Conservation (phyloP, 2,113 vertebrate species). For the Trinectes maculatus region DNA sequence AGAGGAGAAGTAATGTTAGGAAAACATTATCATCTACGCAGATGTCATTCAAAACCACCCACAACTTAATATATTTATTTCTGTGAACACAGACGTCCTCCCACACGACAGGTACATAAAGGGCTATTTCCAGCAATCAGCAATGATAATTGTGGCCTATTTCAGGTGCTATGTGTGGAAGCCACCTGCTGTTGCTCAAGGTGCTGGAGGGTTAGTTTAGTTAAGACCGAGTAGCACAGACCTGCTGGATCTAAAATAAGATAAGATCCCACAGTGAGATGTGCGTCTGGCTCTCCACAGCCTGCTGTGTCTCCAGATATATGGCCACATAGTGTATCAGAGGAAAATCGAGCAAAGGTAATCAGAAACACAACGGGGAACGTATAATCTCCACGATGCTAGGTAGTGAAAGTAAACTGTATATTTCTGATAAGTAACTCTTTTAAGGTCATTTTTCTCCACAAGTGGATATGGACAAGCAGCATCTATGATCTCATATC, state of each 20-base stretch:
- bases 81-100: neutral
- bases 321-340: constrained; percentile 31
- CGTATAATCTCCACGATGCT: constrained; percentile 15
- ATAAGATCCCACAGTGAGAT: constrained; percentile 26
- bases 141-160: neutral
- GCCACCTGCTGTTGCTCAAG: constrained; percentile 4
- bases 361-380: constrained; percentile 45
- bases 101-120: neutral
- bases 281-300: constrained; percentile 6
- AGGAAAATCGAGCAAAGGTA: constrained; percentile 31
- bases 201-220: constrained; percentile 13
- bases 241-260: constrained; percentile 40
- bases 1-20: too few species aligned
- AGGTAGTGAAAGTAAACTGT: constrained; percentile 14
- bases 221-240: constrained; percentile 25
- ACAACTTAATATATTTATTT: constrained; percentile 1
- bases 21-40: too few species aligned
- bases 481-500: constrained; percentile 6
- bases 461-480: constrained; percentile 29
- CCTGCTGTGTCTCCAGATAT: constrained; percentile 19
- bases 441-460: constrained; percentile 33
- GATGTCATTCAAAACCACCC: neutral
- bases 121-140: constrained; percentile 1
- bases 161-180: constrained; percentile 10
- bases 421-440: constrained; percentile 29